phyloP scores from a whole-genome alignment of 2,797 vertebrate species.

The Macroramphosus scolopax region DNA sequence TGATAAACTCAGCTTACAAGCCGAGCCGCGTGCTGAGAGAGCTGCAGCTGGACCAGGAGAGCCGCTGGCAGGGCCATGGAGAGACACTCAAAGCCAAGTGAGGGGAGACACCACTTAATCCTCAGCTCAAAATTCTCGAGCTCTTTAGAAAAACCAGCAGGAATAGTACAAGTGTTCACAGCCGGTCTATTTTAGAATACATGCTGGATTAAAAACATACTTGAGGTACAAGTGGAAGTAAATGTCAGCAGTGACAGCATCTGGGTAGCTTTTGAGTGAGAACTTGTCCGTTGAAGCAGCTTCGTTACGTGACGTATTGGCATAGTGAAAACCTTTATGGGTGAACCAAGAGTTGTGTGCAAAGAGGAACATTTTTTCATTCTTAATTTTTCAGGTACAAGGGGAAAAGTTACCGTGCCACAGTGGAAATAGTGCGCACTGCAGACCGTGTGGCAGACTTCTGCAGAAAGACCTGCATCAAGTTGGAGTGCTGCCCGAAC shows the following conservation, averaged over 20 bases:
- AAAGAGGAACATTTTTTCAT: neutral
- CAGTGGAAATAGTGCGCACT: conserved; percentile 94
- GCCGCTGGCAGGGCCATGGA: conserved; percentile 92
- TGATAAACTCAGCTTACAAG: conserved; percentile 98
- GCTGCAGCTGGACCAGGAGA: conserved; percentile 94
- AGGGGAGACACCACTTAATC: conserved; percentile 59
- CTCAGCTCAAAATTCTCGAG: conserved; percentile 9
- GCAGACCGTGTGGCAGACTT: conserved; percentile 94
- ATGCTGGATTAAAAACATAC: conserved; percentile 20
- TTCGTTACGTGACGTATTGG: conserved; percentile 5
- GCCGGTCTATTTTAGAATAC: conserved; percentile 29
- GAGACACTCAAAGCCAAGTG: conserved; percentile 99
- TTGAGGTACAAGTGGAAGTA: conserved; percentile 27
- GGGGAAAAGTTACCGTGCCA: conserved; percentile 97
- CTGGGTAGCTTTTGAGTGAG: conserved; percentile 3
- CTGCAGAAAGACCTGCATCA: conserved; percentile 96
- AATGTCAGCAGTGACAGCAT: conserved; percentile 9
- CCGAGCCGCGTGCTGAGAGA: conserved; percentile 95
- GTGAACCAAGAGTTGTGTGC: neutral
- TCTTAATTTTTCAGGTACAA: conserved; percentile 84
- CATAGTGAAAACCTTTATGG: neutral
- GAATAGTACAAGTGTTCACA: conserved; percentile 35
- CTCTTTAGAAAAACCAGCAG: conserved; percentile 36
- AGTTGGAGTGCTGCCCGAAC: conserved; percentile 96
- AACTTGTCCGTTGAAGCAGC: neutral